These are phyloP conservation scores for Microctonus hyperodae DNA, from an alignment of 2,888 invertebrate species.

Conservation along the genomic window DNA sequence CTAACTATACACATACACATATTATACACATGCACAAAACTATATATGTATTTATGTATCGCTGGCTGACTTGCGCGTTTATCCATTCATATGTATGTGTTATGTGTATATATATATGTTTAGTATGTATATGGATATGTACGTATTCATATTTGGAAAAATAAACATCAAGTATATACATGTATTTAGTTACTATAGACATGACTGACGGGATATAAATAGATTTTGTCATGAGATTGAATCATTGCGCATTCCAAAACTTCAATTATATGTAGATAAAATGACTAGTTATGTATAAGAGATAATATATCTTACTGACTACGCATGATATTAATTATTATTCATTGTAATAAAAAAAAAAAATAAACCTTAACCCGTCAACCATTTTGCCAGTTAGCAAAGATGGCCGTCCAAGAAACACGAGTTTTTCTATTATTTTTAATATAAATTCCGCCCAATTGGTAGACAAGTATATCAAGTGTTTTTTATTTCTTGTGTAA, in stretches of 20 bases:
- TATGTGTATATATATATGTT: not conserved
- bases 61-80: not conserved
- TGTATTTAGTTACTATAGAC: not conserved
- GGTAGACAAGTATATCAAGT: constrained; percentile 36
- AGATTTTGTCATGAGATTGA: not conserved
- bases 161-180: not conserved
- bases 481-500: constrained; percentile 29
- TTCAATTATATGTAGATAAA: not conserved
- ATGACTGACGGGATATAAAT: constrained; percentile 2
- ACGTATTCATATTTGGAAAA: not conserved
- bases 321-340: constrained; percentile 5
- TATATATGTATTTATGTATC: not conserved
- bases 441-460: constrained; percentile 34
- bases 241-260: not conserved
- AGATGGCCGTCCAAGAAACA: constrained; percentile 52
- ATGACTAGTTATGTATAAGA: not conserved
- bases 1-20: too few species aligned
- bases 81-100: too few species aligned
- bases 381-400: constrained; percentile 50
- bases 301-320: constrained; percentile 21
- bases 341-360: constrained; percentile 24
- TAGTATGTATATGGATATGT: not conserved
- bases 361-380: constrained; percentile 39
- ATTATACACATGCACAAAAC: not conserved
- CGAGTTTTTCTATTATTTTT: constrained; percentile 50